phyloP scores from a whole-genome alignment of 1,140 invertebrate genomes.

The Drosophila melanica region DNA sequence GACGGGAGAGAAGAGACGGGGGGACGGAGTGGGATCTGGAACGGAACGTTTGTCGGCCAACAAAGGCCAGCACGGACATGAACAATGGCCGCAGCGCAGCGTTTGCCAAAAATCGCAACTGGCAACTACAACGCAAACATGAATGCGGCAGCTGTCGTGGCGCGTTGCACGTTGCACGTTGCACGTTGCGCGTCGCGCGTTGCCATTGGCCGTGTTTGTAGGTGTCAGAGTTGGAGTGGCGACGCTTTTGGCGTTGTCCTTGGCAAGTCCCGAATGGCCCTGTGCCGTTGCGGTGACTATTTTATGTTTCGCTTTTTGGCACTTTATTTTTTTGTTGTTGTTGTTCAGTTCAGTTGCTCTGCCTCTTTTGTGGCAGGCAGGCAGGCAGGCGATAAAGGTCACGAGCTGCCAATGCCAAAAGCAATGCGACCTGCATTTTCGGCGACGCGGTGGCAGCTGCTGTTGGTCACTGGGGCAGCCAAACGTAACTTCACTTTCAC shows the following conservation, averaged over 20 bases:
- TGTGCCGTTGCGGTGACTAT: conserved; percentile 1
- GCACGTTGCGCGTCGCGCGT: neutral
- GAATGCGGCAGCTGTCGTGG: conserved; percentile 44
- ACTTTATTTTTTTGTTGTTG: conserved; percentile 38
- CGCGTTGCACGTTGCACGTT: conserved; percentile 17
- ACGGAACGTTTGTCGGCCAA: conserved; percentile 10
- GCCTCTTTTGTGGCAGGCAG: conserved; percentile 3
- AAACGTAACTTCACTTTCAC: conserved; percentile 58
- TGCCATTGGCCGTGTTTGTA: conserved; percentile 22
- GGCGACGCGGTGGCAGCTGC: conserved; percentile 22
- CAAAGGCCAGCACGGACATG: conserved; percentile 33
- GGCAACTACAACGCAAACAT: conserved; percentile 62
- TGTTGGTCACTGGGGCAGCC: conserved; percentile 39
- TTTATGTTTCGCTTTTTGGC: conserved; percentile 12
- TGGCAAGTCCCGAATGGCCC: conserved; percentile 7
- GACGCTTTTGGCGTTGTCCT: conserved; percentile 28
- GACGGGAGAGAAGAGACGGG: too few relatives aligned
- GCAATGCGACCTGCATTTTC: conserved; percentile 65
- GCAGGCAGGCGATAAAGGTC: conserved; percentile 43
- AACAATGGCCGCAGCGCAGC: conserved; percentile 18
- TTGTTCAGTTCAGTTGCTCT: neutral
- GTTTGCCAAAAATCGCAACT: conserved; percentile 53
- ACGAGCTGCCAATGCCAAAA: conserved; percentile 37
- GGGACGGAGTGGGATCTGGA: neutral
- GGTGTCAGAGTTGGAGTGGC: conserved; percentile 38